phyloP scores from a whole-genome alignment of 2,888 invertebrate genomes.

The Drosophila helvetica region DNA sequence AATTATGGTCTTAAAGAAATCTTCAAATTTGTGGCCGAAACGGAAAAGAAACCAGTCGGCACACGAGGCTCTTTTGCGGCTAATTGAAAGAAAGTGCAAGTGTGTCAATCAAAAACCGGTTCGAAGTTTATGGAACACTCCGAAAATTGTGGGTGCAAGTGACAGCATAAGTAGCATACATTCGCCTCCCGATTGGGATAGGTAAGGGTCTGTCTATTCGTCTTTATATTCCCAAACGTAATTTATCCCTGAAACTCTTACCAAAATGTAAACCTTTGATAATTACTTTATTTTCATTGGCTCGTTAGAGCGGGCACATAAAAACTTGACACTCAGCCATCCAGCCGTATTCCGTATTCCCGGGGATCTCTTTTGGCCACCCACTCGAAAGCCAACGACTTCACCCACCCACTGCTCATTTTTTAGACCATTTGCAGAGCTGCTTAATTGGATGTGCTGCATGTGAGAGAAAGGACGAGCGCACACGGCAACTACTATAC shows the following conservation, averaged over 20 bases:
- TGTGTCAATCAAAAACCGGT: constrained; percentile 60
- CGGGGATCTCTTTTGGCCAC: constrained; percentile 27
- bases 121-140: constrained; percentile 47
- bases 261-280: background rate
- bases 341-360: constrained; percentile 21
- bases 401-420: constrained; percentile 45
- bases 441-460: constrained; percentile 75
- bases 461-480: constrained; percentile 51
- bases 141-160: constrained; percentile 25
- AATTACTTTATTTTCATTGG: constrained; percentile 21
- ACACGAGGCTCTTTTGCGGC: constrained; percentile 40
- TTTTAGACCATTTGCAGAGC: constrained; percentile 68
- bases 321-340: constrained; percentile 22
- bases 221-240: too few species aligned
- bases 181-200: constrained; percentile 49
- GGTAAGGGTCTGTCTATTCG: constrained; percentile 37
- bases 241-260: background rate
- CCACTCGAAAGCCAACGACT: constrained; percentile 19
- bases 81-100: constrained; percentile 78
- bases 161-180: constrained; percentile 4
- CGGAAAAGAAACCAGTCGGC: constrained; percentile 30
- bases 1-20: constrained; percentile 64
- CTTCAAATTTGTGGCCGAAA: constrained; percentile 38
- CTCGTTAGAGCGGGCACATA: background rate
- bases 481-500: constrained; percentile 25